Percentiles rank a stretch among this genome's conserved stretches.
phyloP scores from a whole-genome alignment of 1,140 invertebrate species.

The Homarus americanus region DNA sequence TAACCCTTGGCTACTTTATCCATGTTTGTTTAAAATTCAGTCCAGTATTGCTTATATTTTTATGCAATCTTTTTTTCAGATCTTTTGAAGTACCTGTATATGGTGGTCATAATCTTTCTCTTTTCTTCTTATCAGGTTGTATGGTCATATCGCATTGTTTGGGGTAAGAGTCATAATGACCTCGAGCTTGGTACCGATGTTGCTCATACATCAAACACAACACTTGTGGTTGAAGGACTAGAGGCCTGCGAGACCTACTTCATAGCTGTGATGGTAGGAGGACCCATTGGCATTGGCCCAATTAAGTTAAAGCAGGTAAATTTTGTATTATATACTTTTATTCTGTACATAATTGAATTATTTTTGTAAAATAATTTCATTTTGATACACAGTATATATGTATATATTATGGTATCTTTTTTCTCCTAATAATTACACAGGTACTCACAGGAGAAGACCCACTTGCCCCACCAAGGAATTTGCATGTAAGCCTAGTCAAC shows the following conservation, averaged over 20 bases:
- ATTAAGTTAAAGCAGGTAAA: constrained; percentile 77
- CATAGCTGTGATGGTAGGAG: constrained; percentile 85
- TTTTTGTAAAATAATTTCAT: background rate
- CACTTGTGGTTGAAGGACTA: constrained; percentile 77
- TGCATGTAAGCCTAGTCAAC: constrained; percentile 77
- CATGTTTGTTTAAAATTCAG: too few relatives aligned
- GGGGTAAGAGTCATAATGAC: constrained; percentile 70
- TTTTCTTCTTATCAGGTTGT: constrained; percentile 17
- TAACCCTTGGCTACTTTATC: too few relatives aligned
- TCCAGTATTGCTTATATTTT: too few relatives aligned
- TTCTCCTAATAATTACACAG: constrained; percentile 3
- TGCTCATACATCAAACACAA: constrained; percentile 81
- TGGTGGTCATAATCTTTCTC: too few relatives aligned
- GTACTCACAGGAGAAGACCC: constrained; percentile 83
- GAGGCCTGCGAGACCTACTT: constrained; percentile 86
- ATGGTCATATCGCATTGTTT: constrained; percentile 67
- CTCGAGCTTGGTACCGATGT: constrained; percentile 46
- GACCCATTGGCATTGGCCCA: constrained; percentile 83
- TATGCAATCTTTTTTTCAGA: too few relatives aligned
- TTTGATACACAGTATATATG: background rate
- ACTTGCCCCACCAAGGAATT: constrained; percentile 82
- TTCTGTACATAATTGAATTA: background rate
- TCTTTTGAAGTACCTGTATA: too few relatives aligned
- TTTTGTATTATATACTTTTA: background rate
- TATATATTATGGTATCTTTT: too few relatives aligned